These are phyloP conservation scores for Agrenia bidenticulata DNA, from an alignment of 2,888 invertebrate genomes.

Conservation along the genomic window DNA sequence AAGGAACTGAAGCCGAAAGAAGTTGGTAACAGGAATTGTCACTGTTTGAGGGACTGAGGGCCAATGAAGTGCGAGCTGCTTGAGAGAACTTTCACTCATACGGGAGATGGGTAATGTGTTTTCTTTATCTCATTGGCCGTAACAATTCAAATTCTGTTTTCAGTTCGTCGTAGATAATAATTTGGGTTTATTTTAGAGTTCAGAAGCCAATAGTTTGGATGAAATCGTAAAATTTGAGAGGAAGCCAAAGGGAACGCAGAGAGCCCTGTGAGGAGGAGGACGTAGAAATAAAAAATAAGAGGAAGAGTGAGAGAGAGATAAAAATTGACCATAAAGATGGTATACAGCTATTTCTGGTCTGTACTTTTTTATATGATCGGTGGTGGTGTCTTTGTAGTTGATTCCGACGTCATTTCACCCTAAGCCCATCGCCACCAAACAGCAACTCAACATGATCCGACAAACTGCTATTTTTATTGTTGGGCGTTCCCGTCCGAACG, in stretches of 20 bases:
- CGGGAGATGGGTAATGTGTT: too few species aligned
- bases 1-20: too few species aligned
- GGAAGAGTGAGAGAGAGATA: constrained; percentile 14
- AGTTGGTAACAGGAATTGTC: too few species aligned
- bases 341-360: constrained; percentile 3
- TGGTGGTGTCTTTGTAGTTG: constrained; percentile 14
- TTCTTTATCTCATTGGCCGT: too few species aligned
- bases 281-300: constrained; percentile 13
- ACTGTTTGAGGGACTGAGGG: too few species aligned
- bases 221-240: constrained; percentile 18
- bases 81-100: too few species aligned
- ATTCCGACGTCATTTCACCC: constrained; percentile 19
- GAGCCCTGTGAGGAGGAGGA: too few species aligned
- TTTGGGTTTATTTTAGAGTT: constrained; percentile 22
- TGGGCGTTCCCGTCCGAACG: constrained; percentile 28
- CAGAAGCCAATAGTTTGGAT: constrained; percentile 19
- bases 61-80: too few species aligned
- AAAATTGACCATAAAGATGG: constrained; percentile 24
- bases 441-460: constrained; percentile 14
- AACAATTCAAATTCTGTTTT: constrained; percentile 25
- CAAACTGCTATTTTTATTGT: constrained; percentile 34
- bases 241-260: neutral
- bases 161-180: constrained; percentile 19
- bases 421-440: constrained; percentile 19
- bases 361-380: constrained; percentile 7